A percentile compares a stretch with the other conserved stretches of the same genome.
Conservation (phyloP, 2,888 invertebrate species). For the Eristalinus aeneus region DNA sequence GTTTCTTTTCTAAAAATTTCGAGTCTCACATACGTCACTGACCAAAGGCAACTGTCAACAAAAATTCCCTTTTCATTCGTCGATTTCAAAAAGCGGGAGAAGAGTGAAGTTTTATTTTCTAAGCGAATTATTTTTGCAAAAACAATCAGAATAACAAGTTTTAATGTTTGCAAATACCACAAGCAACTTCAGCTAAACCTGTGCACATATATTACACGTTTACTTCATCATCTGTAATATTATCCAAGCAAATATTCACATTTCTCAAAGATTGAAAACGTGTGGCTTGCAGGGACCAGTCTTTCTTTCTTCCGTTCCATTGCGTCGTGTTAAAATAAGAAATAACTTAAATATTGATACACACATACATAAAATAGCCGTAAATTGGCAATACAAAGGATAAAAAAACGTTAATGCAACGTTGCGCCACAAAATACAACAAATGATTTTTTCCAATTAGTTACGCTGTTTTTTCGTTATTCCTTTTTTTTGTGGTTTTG, state of each 20-base stretch:
- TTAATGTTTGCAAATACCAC: conserved; percentile 3
- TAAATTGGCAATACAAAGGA: conserved; percentile 18
- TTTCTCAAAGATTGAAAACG: conserved; percentile 36
- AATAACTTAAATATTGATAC: conserved; percentile 19
- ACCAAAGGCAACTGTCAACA: conserved; percentile 55
- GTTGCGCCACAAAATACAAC: conserved; percentile 55
- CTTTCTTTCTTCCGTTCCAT: conserved; percentile 41
- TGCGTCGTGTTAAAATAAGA: conserved; percentile 45
- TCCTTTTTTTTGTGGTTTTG: conserved; percentile 6
- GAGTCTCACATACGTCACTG: conserved; percentile 49
- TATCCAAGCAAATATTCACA: not conserved
- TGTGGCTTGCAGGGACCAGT: conserved; percentile 48
- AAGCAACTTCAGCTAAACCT: not conserved
- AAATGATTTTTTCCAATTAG: conserved; percentile 52
- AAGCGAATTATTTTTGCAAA: conserved; percentile 41
- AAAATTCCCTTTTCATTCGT: conserved; percentile 64
- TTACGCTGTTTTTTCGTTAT: conserved; percentile 9
- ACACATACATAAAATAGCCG: conserved; percentile 6
- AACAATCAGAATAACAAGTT: conserved; percentile 5
- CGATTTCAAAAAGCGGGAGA: conserved; percentile 70
- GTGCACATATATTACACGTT: conserved; percentile 34
- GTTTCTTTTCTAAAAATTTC: conserved; percentile 7
- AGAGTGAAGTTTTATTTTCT: conserved; percentile 58
- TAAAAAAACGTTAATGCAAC: conserved; percentile 35
- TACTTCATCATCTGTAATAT: not conserved